Base-by-base conservation (phyloP, 2,888 invertebrate species). In the Cheilosia vulpina region DNA sequence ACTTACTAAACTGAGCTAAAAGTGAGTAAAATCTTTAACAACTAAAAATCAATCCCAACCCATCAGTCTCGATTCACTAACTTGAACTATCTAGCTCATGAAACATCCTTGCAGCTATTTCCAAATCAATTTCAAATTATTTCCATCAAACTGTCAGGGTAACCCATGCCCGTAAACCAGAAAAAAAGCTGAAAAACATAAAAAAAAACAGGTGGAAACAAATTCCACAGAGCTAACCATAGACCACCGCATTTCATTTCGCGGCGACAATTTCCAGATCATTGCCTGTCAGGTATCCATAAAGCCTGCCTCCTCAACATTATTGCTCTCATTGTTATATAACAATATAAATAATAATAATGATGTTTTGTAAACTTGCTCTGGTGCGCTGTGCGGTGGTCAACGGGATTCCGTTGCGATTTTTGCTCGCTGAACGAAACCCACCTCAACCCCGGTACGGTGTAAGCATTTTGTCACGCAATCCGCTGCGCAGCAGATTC, bases 401-500 rank as follows among this genome's bases (percentile, higher is more conserved):
- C 76, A 71, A 53, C 41, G 65, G 62, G 58, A 76, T 77, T 72
- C 80, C 80, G 76, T 76, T 76, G 66, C 50, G 27, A 55, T 24
- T 27, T 19, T 55, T 66, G 72, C 41, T 60, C 76, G 24, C 43
- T 65, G 65, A 65, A 76, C 71, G 38, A 31, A 45, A 62, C 63
- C 63, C 31, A 45, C 11, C 58, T 58, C 50, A 53, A 63, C 5
- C 34, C 9, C 38, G 11, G 43, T 66, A 77, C 71, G 58, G 65
- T 76, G 85, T 58, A 77, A 76, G 81, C 85, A 81, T 85, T 85
- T 85, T 85, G 85, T 85, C 85, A 80, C 80, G 85, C 85, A 85
- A 85, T 66, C 69, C 69, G 62, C 47, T 21, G 65, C 47, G 65
- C 47, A 65, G 57, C 41, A n/a, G 75, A 72, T 80, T 66, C 60